phyloP scores from a whole-genome alignment of 2,888 invertebrate genomes.

The Apodemia duryi region DNA sequence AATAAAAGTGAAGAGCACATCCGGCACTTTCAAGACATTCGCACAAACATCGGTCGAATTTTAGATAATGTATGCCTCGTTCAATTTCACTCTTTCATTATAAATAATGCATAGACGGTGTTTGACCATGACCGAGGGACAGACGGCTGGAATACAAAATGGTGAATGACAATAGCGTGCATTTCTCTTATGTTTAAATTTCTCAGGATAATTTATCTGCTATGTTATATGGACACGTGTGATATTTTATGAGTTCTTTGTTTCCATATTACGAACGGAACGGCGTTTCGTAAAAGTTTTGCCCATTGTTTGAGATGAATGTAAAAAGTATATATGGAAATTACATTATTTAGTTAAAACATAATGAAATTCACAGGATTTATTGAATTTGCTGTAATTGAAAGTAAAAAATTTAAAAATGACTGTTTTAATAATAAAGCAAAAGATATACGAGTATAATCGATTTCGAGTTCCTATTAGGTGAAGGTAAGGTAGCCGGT shows the following conservation, averaged over 20 bases:
- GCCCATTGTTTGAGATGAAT: conserved; percentile 15
- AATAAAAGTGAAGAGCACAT: conserved; percentile 25
- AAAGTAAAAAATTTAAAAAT: background rate
- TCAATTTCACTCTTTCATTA: conserved; percentile 67
- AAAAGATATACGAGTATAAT: too few species aligned
- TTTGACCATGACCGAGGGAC: conserved; percentile 54
- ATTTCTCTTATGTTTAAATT: conserved; percentile 50
- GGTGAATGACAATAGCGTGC: conserved; percentile 40
- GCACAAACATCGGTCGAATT: conserved; percentile 40
- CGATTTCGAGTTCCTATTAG: too few species aligned
- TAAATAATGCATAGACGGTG: conserved; percentile 61
- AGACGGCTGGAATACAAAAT: conserved; percentile 50
- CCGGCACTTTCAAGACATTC: conserved; percentile 22
- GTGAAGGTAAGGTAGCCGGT: too few species aligned
- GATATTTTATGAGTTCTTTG: conserved; percentile 18
- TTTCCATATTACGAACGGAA: conserved; percentile 2
- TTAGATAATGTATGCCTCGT: conserved; percentile 40
- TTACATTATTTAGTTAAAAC: background rate
- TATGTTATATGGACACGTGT: conserved; percentile 21
- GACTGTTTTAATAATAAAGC: too few species aligned
- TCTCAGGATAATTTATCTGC: conserved; percentile 33
- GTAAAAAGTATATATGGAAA: conserved; percentile 2
- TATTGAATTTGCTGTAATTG: background rate
- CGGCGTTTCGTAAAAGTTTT: conserved; percentile 21
- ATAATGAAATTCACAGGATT: background rate